Evolutionary conservation across 2,888 invertebrate species (phyloP), one percentile per base, ranked within the genome.

Genomic region (Drosophila algonquin): DNA sequence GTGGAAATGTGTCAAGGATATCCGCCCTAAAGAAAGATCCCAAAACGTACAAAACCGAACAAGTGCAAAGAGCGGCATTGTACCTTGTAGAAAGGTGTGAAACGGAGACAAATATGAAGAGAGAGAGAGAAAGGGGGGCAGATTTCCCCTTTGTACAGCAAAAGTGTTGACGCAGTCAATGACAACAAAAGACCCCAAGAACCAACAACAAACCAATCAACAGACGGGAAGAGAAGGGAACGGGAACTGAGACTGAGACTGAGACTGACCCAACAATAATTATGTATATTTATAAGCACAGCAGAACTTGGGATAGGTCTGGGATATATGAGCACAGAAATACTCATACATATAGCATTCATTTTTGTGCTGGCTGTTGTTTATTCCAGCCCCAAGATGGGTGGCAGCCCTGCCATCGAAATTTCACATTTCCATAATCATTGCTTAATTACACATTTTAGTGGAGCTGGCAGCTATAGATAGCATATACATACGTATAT

Each of bases 261-360:
- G 32, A 10, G 32, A 40, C 40, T 40, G 40, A 14, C 14, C 40
- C n/a, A 52, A 70, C 32, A 71, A 73, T 24, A 32, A 63, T 63
- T 21, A 73, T n/a, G n/a, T n/a, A n/a, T 21, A 65, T 64, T 50
- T 53, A 69, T 48, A 70, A 45, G 27, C 53, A 65, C 45, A 40
- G 45, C 47, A 62, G 55, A 73, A 57, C 60, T 80, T 80, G 84
- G 76, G 81, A 71, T 83, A 80, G 81, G 80, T 80, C 78, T 58
- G 77, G 78, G 72, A 81, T 53, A 81, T 53, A 59, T 51, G 54
- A 65, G 50, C 50, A 35, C 27, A 46, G 30, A 45, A 10, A 54
- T 51, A 45, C 8, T 8, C 27, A 6, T 27, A 6, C 27, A 50
- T 71, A 51, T 35, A 73, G 62, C 71, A 60, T 65, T 71, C 52